phyloP scores from a whole-genome alignment of 1,140 invertebrate genomes.

The Meloidogyne floridensis region DNA sequence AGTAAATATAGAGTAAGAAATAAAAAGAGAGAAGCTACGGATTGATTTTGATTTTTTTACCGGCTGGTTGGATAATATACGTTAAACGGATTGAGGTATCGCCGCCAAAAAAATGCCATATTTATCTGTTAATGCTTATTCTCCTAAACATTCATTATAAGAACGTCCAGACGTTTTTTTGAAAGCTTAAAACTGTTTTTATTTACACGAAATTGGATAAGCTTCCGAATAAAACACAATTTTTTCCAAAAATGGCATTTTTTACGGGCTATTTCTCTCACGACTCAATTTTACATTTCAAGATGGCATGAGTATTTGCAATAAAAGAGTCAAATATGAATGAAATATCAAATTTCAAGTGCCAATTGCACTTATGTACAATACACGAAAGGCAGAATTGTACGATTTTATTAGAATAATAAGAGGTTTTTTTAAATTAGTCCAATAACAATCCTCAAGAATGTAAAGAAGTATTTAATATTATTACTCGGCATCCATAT shows the following conservation, averaged over 20 bases:
- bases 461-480: too few relatives aligned
- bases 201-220: neutral
- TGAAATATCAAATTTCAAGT: neutral
- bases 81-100: too few relatives aligned
- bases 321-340: neutral
- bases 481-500: too few relatives aligned
- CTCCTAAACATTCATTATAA: neutral
- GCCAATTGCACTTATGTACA: neutral
- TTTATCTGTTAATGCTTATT: neutral
- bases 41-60: too few relatives aligned
- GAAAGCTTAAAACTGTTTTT: neutral
- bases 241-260: neutral
- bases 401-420: neutral
- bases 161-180: neutral
- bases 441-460: too few relatives aligned
- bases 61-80: too few relatives aligned
- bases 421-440: too few relatives aligned
- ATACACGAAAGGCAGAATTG: neutral
- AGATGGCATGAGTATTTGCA: neutral
- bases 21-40: too few relatives aligned
- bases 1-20: too few relatives aligned
- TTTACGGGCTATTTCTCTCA: neutral
- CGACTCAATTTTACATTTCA: neutral
- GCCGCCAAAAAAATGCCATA: too few relatives aligned
- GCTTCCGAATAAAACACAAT: neutral